Evolutionary conservation across 2,797 vertebrate genomes (phyloP), one percentile per base, ranked within the genome.

Genomic region (Rhinatrema bivittatum): DNA sequence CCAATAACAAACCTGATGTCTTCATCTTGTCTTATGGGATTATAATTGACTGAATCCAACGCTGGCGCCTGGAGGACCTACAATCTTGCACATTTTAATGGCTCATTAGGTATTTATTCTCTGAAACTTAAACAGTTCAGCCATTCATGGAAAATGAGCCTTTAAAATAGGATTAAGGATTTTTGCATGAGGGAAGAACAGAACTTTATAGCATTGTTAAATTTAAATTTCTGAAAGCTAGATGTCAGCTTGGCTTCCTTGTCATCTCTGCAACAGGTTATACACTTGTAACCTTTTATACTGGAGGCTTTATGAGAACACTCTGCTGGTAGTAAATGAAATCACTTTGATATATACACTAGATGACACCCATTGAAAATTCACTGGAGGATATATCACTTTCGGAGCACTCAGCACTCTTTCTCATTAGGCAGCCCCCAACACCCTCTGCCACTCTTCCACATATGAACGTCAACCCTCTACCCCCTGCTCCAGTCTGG

Each of bases 41-140:
- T 37, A n/a, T 56, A 70, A 62, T 60, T 61, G 60, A 34, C 50
- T 57, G 47, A 36, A 45, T 58, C 32, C 38, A 59, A 62, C 56
- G 21, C 36, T 38, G 19, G 21, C 39, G 56, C 56, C 65, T 46
- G 44, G 37, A 53, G 58, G 65, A 48, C 40, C 20, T 14, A 25
- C 29, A 47, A 18, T 54, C 55, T 64, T 58, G 59, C 16, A 61
- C 65, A 38, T 60, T 69, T 64, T 65, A 65, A 70, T 59, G 64
- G 53, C 44, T 72, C 56, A 67, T 72, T 71, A 72, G 64, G 19
- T 67, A 67, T 72, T 70, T 66, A 60, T 55, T 73, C 49, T 56
- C 56, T 65, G 70, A 72, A 51, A 55, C 53, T 69, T 54, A 64
- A n/a, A n/a, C 31, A 60, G 51, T 51, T 60, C 51, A 57, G 44